Evolutionary conservation across 1,140 invertebrate genomes (phyloP), one percentile per base, ranked within the genome.

Genomic region (Leptopilina boulardi): DNA sequence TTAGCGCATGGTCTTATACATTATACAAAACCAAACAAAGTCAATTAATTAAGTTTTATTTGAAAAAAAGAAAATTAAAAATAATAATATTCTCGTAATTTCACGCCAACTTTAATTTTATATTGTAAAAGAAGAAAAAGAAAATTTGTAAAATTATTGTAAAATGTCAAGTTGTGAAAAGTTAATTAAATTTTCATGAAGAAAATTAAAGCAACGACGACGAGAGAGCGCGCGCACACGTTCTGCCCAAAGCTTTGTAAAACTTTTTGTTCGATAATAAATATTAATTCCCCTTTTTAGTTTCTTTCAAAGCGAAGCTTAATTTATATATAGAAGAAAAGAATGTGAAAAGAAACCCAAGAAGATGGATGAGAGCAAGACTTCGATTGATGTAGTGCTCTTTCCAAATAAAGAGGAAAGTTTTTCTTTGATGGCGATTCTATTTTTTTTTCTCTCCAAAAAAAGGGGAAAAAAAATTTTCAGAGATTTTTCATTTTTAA

Each of bases 261-360:
- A 47, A 41, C 6, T 34, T n/a, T 51, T 34, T 26, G 5, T n/a
- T 56, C n/a, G n/a, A 18, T 19, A 34, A 74, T 34, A 34, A 34
- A 74, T 74, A 34, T 30, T 18, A 30, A 54, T 30, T 74, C n/a
- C 15, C 15, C 18, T 19, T 54, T 54, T 18, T 26, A 19, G 30
- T 51, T 74, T 51, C 30, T 51, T 13, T 54, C 26, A 38, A 15
- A 19, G 18, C 21, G 51, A 21, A 59, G 34, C 15, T 15, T 66
- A 66, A 66, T 66, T 66, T 66, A 66, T 34, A n/a, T n/a, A 34
- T 66, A 21, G 56, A 41, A 19, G 59, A 15, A 72, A 71, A 30
- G 73, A 77, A 21, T 79, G 83, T 78, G 23, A 81, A 54, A 44
- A 75, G 73, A 66, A 66, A 2, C 47, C 18, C 44, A 76, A 56